Conservation (phyloP, 2,113 vertebrate species). For the Sclerurus mexicanus region DNA sequence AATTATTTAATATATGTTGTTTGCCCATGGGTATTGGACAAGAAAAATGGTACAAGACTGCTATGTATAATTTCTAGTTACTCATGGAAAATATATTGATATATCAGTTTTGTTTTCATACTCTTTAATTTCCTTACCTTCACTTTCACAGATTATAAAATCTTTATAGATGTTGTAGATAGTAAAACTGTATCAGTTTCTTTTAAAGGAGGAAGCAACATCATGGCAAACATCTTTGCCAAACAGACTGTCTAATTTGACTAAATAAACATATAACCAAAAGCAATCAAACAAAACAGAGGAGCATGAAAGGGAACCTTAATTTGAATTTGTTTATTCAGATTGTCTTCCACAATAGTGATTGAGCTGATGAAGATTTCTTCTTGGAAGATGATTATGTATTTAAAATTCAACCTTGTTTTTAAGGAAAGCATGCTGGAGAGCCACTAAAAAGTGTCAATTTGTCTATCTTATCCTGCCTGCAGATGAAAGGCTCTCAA, state of each 20-base stretch:
- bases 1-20: neutral
- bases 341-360: neutral
- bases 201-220: constrained; percentile 1
- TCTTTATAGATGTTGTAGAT: constrained; percentile 32
- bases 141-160: constrained; percentile 34
- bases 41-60: neutral
- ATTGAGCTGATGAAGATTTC: neutral
- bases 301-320: neutral
- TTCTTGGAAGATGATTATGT: neutral
- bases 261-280: constrained; percentile 1
- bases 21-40: neutral
- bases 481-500: neutral
- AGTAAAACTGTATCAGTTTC: constrained; percentile 9
- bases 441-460: neutral
- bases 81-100: constrained; percentile 5
- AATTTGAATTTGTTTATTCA: neutral
- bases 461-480: neutral
- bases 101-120: constrained; percentile 29
- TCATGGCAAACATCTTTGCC: neutral
- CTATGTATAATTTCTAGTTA: neutral
- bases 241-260: neutral
- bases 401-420: neutral
- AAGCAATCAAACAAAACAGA: neutral
- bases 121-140: constrained; percentile 50
- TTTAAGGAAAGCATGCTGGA: neutral